phyloP scores from a whole-genome alignment of 2,888 invertebrate species.

The Perizoma flavofasciatum region DNA sequence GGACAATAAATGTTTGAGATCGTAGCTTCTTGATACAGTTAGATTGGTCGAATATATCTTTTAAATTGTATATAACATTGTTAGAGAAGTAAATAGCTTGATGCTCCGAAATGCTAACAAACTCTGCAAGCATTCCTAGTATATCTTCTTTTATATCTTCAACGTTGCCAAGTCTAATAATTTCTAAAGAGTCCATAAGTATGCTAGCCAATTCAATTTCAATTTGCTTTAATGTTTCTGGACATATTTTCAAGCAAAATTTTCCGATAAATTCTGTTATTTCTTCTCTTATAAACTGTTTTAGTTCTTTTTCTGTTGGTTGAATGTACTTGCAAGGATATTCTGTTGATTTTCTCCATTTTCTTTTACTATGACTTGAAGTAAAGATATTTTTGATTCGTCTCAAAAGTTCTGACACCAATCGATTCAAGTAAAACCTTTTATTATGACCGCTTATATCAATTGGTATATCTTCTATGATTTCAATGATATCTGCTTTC shows the following conservation, averaged over 20 bases:
- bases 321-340: slow-evolving; percentile 33
- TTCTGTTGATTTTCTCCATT: slow-evolving; percentile 8
- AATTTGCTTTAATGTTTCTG: slow-evolving; percentile 41
- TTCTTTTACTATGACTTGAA: slow-evolving; percentile 11
- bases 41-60: slow-evolving; percentile 21
- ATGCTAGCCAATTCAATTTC: slow-evolving; percentile 53
- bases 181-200: slow-evolving; percentile 47
- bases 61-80: slow-evolving; percentile 28
- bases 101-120: slow-evolving; percentile 43
- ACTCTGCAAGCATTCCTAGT: slow-evolving; percentile 42
- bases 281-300: slow-evolving; percentile 44
- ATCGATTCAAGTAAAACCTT: slow-evolving; percentile 42
- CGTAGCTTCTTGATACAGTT: slow-evolving; percentile 9
- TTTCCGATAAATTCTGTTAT: slow-evolving; percentile 44
- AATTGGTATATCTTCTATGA: slow-evolving; percentile 50
- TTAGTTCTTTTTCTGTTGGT: slow-evolving; percentile 49
- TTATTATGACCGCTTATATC: slow-evolving; percentile 41
- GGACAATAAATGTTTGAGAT: slow-evolving; percentile 48
- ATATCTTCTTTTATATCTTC: slow-evolving; percentile 48
- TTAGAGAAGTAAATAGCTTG: slow-evolving; percentile 49
- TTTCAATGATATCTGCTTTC: slow-evolving; percentile 44
- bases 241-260: slow-evolving; percentile 37
- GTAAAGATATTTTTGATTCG: slow-evolving; percentile 30
- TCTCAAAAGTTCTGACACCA: slow-evolving; percentile 49
- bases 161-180: slow-evolving; percentile 40